phyloP scores from a whole-genome alignment of 2,888 invertebrate species.

The Drosophila subquinaria region DNA sequence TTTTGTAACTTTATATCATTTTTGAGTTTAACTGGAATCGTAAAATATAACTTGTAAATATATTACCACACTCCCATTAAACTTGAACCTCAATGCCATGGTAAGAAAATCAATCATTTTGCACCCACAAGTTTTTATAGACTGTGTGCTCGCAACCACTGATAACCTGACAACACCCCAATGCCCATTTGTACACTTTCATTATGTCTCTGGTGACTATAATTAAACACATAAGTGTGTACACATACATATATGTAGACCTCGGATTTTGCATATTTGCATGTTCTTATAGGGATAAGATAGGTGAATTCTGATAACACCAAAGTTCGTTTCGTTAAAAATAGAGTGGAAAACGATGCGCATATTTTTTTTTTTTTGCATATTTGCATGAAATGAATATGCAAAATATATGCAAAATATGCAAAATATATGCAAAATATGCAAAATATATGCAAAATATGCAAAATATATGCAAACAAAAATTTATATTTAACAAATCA shows the following conservation, averaged over 20 bases:
- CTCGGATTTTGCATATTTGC: too few relatives aligned
- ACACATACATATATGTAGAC: background rate
- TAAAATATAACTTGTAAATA: conserved; percentile 1
- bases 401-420: too few relatives aligned
- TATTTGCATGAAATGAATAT: too few relatives aligned
- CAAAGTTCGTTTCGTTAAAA: too few relatives aligned
- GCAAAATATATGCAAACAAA: too few relatives aligned
- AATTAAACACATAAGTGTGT: conserved; percentile 24
- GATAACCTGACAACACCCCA: conserved; percentile 31
- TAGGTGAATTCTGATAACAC: too few relatives aligned
- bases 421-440: too few relatives aligned
- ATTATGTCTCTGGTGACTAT: conserved; percentile 23
- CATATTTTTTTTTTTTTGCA: too few relatives aligned
- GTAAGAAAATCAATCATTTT: conserved; percentile 33
- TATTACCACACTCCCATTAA: conserved; percentile 3
- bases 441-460: too few relatives aligned
- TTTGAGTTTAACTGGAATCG: background rate
- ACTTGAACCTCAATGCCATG: conserved; percentile 36
- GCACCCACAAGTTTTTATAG: conserved; percentile 28
- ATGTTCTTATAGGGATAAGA: too few relatives aligned
- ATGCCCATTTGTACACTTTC: conserved; percentile 25
- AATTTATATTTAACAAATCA: too few relatives aligned
- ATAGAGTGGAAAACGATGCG: too few relatives aligned
- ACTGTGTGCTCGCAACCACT: conserved; percentile 10
- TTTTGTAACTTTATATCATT: background rate